Conservation (phyloP, 1,140 invertebrate species). For the Oscheius sp. region DNA sequence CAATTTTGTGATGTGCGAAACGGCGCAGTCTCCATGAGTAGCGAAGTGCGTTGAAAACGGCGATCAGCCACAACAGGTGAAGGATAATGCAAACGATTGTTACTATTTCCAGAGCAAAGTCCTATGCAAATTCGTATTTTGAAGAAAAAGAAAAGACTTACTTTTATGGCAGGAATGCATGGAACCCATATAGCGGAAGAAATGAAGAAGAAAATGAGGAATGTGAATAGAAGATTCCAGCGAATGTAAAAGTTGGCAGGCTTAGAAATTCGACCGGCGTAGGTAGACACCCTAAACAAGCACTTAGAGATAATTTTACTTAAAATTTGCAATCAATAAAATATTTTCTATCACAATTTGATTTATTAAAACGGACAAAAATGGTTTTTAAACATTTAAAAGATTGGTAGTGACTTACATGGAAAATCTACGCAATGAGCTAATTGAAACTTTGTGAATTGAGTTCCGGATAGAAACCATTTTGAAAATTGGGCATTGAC, state of each 20-base stretch:
- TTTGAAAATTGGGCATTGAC: no score
- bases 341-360: no score
- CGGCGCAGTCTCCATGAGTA: constrained; percentile 32
- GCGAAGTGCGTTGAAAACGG: constrained; percentile 33
- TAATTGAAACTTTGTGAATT: no score
- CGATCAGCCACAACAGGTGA: constrained; percentile 36
- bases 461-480: no score
- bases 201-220: constrained; percentile 44
- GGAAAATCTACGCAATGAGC: no score
- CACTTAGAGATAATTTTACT: no score
- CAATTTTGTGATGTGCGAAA: constrained; percentile 32
- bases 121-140: constrained; percentile 1
- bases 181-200: constrained; percentile 43
- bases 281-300: constrained; percentile 1
- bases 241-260: constrained; percentile 42
- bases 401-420: no score
- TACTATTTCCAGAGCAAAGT: constrained; percentile 38
- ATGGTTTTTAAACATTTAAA: no score
- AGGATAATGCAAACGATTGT: constrained; percentile 30
- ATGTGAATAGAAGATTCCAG: constrained; percentile 46
- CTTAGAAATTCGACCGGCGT: constrained; percentile 37
- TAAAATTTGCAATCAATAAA: no score
- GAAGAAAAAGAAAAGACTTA: background rate
- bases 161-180: constrained; percentile 38
- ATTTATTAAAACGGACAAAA: no score